These are phyloP conservation scores for Labia minor DNA, from an alignment of 2,888 invertebrate genomes.

Conservation along the genomic window DNA sequence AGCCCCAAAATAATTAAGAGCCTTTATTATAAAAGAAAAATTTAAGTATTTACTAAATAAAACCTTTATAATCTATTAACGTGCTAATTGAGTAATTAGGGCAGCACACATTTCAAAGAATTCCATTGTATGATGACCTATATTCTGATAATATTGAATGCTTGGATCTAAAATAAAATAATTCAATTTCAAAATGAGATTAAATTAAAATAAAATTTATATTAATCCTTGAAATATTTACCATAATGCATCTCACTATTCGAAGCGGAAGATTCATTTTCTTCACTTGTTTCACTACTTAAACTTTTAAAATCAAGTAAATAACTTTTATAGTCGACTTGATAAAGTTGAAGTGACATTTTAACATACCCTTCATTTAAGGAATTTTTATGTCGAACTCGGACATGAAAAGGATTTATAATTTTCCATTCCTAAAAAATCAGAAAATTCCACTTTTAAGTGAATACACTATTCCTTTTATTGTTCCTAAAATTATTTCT, in stretches of 20 bases:
- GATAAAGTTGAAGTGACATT: slow-evolving; percentile 97
- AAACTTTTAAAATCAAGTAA: slow-evolving; percentile 93
- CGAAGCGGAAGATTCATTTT: slow-evolving; percentile 42
- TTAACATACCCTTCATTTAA: slow-evolving; percentile 78
- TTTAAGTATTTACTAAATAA: no score
- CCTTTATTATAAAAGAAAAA: no score
- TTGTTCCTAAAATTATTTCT: slow-evolving; percentile 31
- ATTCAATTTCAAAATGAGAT: neutral
- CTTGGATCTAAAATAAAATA: slow-evolving; percentile 31
- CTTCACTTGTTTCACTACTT: slow-evolving; percentile 55
- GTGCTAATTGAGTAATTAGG: slow-evolving; percentile 92
- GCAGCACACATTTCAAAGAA: slow-evolving; percentile 99
- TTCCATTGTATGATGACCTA: slow-evolving; percentile 96
- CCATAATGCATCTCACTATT: neutral
- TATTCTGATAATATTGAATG: slow-evolving; percentile 33
- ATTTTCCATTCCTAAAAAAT: slow-evolving; percentile 84
- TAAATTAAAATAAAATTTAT: neutral
- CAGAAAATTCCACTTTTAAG: slow-evolving; percentile 18
- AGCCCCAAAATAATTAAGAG: no score
- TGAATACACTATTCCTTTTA: neutral
- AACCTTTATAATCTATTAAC: slow-evolving; percentile 41
- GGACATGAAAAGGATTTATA: slow-evolving; percentile 89
- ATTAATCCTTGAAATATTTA: no score
- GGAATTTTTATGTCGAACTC: slow-evolving; percentile 82
- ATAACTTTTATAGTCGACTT: slow-evolving; percentile 97